phyloP scores from a whole-genome alignment of 2,797 vertebrate species.

The Rhinoraja longicauda region DNA sequence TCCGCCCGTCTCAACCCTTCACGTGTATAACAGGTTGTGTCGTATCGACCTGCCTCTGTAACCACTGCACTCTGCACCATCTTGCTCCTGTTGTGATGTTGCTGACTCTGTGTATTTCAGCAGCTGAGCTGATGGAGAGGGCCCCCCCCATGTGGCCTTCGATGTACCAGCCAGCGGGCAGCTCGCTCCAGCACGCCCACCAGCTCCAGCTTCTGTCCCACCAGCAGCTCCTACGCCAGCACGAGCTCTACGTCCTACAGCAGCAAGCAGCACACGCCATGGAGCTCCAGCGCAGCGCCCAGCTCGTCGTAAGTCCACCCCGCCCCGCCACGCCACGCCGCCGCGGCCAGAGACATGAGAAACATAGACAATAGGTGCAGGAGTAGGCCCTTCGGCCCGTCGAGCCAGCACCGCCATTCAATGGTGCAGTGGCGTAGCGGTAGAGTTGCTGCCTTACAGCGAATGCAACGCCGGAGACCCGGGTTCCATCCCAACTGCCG shows the following conservation, averaged over 20 bases:
- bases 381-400: too few species aligned
- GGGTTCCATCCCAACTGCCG: too few species aligned
- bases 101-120: conserved; percentile 42
- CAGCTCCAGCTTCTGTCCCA: conserved; percentile 95
- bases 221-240: conserved; percentile 90
- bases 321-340: too few species aligned
- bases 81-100: neutral
- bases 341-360: too few species aligned
- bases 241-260: conserved; percentile 90
- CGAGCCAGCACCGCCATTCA: too few species aligned
- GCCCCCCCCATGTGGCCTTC: conserved; percentile 81
- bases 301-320: conserved; percentile 73
- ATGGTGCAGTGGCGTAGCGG: too few species aligned
- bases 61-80: neutral
- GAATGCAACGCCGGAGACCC: too few species aligned
- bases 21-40: too few species aligned
- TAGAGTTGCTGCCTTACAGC: too few species aligned
- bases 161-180: conserved; percentile 73
- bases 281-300: conserved; percentile 86
- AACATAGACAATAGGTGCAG: too few species aligned
- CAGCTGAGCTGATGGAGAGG: conserved; percentile 85
- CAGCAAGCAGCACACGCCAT: conserved; percentile 91
- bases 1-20: too few species aligned
- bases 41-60: neutral
- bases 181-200: conserved; percentile 87